Evolutionary conservation across 2,888 invertebrate species (phyloP), one percentile per base, ranked within the genome.

Genomic region (Homarus gammarus): DNA sequence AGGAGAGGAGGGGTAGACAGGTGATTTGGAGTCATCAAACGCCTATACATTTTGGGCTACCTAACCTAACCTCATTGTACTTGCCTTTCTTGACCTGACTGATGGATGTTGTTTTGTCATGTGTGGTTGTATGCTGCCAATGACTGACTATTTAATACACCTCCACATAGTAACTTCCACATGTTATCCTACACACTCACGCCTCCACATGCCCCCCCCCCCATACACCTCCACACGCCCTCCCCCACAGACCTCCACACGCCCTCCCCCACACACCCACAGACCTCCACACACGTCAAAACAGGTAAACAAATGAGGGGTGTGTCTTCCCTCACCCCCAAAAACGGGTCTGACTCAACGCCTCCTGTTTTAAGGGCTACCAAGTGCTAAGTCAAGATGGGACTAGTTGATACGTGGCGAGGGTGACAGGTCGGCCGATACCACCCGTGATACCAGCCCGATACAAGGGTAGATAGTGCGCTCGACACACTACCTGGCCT

Each of bases 401-500:
- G 51, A 79, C 79, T 61, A 61, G 56, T 56, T 38, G 79, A 79
- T 79, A 79, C 36, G n/a, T 12, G 79, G 61, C n/a, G 36, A 56
- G 56, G 56, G 51, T 56, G 78, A 61, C 79, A 61, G 79, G 79
- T 61, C 36, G 61, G 6, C 38, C 27, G 79, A 79, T 79, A 79
- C 61, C 79, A 36, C 38, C 61, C 56, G 44, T 64, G 79, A 79
- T 79, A 61, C 79, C 56, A 61, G 36, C n/a, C 12, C 36, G 79
- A 79, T 79, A 79, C 79, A 79, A 79, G 79, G 61, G 61, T 22
- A 79, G 79, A 79, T 79, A 36, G 79, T 61, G 15, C 78, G 31
- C 38, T 51, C 56, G 78, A 78, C 78, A 33, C 64, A 27, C 64
- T 64, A n/a, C 12, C 27, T 40, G 27, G n/a, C 38, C 64, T 82